Evolutionary conservation across 2,888 invertebrate genomes (phyloP).

Genomic region (Tenthredo notha): DNA sequence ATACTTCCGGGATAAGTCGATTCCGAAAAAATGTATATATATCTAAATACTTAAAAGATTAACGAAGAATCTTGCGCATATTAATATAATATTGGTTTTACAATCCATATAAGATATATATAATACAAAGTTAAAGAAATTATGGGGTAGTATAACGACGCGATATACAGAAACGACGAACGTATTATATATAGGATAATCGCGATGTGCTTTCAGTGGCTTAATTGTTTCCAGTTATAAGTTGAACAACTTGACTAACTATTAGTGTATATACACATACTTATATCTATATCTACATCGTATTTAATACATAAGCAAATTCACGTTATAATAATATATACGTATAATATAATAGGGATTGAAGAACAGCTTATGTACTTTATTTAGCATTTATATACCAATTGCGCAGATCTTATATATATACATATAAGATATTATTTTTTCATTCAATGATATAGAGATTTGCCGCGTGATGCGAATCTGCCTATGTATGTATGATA

Average conservation of each 20-base stretch:
- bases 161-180: background rate
- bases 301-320: no score
- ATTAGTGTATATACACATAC: no score
- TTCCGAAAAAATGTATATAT: background rate
- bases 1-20: slow-evolving; percentile 7
- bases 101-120: background rate
- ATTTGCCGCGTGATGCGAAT: background rate
- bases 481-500: background rate
- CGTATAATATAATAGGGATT: no score
- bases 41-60: background rate
- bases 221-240: background rate
- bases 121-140: background rate
- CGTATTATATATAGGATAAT: background rate
- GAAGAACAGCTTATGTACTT: no score
- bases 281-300: no score
- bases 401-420: no score
- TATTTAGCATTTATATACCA: no score
- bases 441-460: background rate
- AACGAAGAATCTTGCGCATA: background rate
- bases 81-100: background rate
- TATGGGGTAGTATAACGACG: background rate
- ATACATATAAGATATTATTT: background rate
- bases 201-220: background rate
- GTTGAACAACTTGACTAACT: background rate
- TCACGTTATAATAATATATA: no score